These are phyloP conservation scores for Notechis scutatus DNA, from an alignment of 2,113 vertebrate species.

Conservation along the genomic window DNA sequence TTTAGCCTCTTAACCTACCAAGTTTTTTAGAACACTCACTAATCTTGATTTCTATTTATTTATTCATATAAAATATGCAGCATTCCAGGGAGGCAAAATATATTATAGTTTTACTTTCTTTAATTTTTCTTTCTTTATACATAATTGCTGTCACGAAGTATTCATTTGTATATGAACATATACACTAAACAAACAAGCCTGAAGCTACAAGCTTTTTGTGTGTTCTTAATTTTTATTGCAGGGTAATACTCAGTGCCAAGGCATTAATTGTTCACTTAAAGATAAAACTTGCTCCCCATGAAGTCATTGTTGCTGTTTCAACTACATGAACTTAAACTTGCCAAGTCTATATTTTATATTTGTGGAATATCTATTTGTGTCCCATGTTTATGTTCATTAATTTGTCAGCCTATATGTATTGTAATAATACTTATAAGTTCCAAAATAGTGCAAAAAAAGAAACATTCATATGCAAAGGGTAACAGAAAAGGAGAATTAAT, in stretches of 20 bases:
- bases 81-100: neutral
- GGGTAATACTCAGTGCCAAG: neutral
- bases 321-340: neutral
- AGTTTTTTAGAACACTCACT: neutral
- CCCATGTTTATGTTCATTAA: slow-evolving; percentile 26
- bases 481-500: neutral
- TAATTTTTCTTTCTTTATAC: neutral
- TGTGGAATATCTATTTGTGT: slow-evolving; percentile 19
- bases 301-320: slow-evolving; percentile 16
- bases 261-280: slow-evolving; percentile 10
- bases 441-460: slow-evolving; percentile 5
- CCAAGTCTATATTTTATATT: neutral
- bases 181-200: neutral
- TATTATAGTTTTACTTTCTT: neutral
- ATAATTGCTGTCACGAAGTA: neutral
- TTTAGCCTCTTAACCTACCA: neutral
- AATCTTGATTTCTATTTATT: neutral
- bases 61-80: neutral
- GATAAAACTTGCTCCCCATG: neutral
- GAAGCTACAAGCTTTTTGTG: slow-evolving; percentile 25
- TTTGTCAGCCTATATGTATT: slow-evolving; percentile 26
- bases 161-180: slow-evolving; percentile 14
- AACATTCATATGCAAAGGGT: neutral
- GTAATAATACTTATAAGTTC: slow-evolving; percentile 13
- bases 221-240: slow-evolving; percentile 25